These are phyloP conservation scores for Mungos mungo DNA, from an alignment of 2,113 vertebrate genomes.

Conservation along the genomic window DNA sequence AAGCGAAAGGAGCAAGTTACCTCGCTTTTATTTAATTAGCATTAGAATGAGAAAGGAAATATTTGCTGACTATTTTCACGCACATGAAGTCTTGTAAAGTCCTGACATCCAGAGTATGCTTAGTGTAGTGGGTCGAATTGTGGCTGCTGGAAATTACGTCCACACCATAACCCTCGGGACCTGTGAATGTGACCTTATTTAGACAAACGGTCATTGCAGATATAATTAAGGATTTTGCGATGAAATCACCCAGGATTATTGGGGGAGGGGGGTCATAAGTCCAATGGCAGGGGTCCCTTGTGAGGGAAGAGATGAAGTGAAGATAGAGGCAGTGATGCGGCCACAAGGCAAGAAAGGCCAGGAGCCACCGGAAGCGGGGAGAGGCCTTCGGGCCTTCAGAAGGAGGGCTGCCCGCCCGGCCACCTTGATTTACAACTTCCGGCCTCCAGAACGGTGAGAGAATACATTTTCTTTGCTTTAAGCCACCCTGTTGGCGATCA, in stretches of 20 bases:
- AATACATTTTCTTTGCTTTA: background rate
- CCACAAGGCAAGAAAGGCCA: background rate
- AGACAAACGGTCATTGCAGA: background rate
- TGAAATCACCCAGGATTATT: background rate
- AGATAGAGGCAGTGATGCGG: background rate
- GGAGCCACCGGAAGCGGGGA: background rate
- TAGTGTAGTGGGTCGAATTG: background rate
- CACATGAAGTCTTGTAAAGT: background rate
- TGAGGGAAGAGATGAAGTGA: background rate
- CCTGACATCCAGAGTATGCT: background rate
- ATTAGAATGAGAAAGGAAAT: background rate
- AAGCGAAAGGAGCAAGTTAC: background rate
- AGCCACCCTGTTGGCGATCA: background rate
- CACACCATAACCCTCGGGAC: background rate
- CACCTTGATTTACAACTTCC: background rate
- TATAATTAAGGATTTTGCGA: background rate
- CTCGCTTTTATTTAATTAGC: background rate
- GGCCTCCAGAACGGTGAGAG: background rate
- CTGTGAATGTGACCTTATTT: background rate
- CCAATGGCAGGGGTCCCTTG: background rate
- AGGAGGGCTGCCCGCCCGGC: rapidly evolving
- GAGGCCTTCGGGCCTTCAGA: background rate
- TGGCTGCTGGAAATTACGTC: background rate
- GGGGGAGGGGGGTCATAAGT: background rate
- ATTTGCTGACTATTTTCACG: background rate